phyloP scores from a whole-genome alignment of 92 coral and sea anemone species.

The Isaurus tuberculatus region DNA sequence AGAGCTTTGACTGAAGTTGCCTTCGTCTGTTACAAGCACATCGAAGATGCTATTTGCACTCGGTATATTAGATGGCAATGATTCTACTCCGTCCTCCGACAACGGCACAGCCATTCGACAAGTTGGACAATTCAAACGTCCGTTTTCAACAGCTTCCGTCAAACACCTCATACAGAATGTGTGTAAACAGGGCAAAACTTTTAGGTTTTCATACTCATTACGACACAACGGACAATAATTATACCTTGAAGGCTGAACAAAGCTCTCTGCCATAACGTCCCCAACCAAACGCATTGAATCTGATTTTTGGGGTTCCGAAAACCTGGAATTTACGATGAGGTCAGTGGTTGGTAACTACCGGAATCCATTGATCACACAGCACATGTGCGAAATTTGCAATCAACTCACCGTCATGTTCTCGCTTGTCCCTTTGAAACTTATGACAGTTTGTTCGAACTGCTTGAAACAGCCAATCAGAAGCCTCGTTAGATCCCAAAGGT shows the following conservation, averaged over 20 bases:
- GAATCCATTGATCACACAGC: slow-evolving; percentile 49
- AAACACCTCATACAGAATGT: slow-evolving; percentile 94
- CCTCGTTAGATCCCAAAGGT: slow-evolving; percentile 44
- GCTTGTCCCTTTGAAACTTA: slow-evolving; percentile 59
- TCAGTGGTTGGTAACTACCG: slow-evolving; percentile 39
- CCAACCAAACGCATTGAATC: slow-evolving; percentile 96
- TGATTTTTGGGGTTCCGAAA: slow-evolving; percentile 53
- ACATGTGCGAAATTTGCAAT: slow-evolving; percentile 71
- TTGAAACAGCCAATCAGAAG: slow-evolving; percentile 31
- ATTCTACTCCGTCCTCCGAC: slow-evolving; percentile 88
- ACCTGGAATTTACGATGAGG: slow-evolving; percentile 45
- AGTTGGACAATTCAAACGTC: slow-evolving; percentile 91
- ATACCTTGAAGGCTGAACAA: slow-evolving; percentile 76
- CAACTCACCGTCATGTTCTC: slow-evolving; percentile 44
- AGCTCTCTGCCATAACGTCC: slow-evolving; percentile 96
- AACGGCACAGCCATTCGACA: slow-evolving; percentile 91
- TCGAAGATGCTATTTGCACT: slow-evolving; percentile 81
- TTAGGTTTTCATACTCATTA: slow-evolving; percentile 91
- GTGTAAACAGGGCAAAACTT: slow-evolving; percentile 99
- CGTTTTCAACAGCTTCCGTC: slow-evolving; percentile 89
- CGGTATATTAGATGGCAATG: slow-evolving; percentile 76
- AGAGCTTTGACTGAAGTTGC: slow-evolving; percentile 63
- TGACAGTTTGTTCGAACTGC: slow-evolving; percentile 41
- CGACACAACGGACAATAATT: slow-evolving; percentile 87
- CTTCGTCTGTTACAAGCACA: slow-evolving; percentile 86